These are phyloP conservation scores for Gulo gulo DNA, from an alignment of 2,113 vertebrate genomes.

Conservation along the genomic window DNA sequence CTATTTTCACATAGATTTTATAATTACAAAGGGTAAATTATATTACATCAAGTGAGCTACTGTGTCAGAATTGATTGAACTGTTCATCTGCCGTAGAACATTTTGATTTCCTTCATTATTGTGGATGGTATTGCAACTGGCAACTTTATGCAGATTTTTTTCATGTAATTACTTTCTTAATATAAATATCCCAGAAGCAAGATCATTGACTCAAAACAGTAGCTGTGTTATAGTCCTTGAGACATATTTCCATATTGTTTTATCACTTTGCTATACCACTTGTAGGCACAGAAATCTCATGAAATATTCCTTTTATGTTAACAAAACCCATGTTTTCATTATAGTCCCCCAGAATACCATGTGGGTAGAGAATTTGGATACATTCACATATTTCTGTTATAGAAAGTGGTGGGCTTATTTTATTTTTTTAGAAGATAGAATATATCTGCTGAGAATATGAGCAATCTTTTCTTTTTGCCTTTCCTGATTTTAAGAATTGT, in stretches of 20 bases:
- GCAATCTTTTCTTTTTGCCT: neutral
- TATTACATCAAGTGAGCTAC: neutral
- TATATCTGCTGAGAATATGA: neutral
- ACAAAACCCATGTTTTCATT: neutral
- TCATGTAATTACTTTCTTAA: constrained; percentile 25
- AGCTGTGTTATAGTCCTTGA: neutral
- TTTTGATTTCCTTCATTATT: neutral
- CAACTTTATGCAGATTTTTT: neutral
- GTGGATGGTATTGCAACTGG: neutral
- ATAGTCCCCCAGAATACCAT: neutral
- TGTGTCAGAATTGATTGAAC: neutral
- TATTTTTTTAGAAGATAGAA: constrained; percentile 9
- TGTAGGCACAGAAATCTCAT: neutral
- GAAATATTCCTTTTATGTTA: neutral
- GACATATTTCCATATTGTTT: neutral
- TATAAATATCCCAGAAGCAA: constrained; percentile 9
- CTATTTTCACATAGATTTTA: constrained; percentile 23
- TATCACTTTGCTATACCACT: neutral
- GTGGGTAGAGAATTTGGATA: neutral
- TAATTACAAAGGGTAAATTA: neutral
- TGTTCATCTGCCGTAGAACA: neutral
- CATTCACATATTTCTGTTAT: neutral
- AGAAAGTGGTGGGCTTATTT: neutral
- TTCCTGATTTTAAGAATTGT: neutral
- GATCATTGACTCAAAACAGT: neutral